A percentile compares a stretch with the other conserved stretches of the same genome.
phyloP scores from a whole-genome alignment of 1,140 invertebrate genomes.

The Drosophila tsacasi region DNA sequence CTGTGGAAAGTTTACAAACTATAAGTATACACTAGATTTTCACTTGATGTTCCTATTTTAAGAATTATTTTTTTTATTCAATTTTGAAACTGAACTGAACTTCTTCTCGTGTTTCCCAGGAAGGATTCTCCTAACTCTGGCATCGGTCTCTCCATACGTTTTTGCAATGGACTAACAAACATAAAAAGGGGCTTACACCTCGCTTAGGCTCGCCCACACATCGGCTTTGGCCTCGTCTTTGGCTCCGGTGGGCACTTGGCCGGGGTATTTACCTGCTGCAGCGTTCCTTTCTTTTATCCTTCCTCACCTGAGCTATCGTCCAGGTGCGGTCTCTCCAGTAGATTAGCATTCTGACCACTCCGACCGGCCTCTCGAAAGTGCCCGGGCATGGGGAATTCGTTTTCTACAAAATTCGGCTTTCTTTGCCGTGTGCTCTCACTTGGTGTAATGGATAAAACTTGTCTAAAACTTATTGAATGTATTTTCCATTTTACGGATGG shows the following conservation, averaged over 20 bases:
- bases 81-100: neutral
- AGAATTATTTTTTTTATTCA: neutral
- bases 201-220: slow-evolving; percentile 45
- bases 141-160: slow-evolving; percentile 13
- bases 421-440: slow-evolving; percentile 46
- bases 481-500: slow-evolving; percentile 62
- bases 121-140: neutral
- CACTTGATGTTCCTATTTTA: neutral
- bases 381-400: slow-evolving; percentile 42
- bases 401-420: slow-evolving; percentile 41
- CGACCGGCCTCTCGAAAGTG: slow-evolving; percentile 8
- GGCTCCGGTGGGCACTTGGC: slow-evolving; percentile 11
- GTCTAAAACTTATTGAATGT: slow-evolving; percentile 65
- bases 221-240: neutral
- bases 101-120: neutral
- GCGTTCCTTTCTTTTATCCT: neutral
- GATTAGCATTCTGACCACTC: slow-evolving; percentile 60
- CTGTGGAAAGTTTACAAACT: neutral
- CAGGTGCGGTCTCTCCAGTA: slow-evolving; percentile 25
- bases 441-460: slow-evolving; percentile 71
- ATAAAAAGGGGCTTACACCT: slow-evolving; percentile 78
- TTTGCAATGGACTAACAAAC: slow-evolving; percentile 68
- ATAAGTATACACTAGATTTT: neutral
- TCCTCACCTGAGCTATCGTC: neutral
- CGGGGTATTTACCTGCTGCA: slow-evolving; percentile 58